phyloP scores from a whole-genome alignment of 2,113 vertebrate species.

The Takifugu bimaculatus region DNA sequence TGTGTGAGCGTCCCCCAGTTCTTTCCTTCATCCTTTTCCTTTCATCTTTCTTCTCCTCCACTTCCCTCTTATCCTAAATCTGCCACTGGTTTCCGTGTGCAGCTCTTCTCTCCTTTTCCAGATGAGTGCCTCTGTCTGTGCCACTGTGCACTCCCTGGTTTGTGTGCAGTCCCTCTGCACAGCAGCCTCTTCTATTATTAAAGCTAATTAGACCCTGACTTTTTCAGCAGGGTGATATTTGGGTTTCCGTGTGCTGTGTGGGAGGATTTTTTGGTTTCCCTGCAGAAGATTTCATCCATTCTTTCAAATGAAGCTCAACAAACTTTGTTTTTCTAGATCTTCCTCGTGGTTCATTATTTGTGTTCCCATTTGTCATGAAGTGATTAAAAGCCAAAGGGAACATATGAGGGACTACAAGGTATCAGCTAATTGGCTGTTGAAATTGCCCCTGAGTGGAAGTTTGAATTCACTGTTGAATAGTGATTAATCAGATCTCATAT shows the following conservation, averaged over 20 bases:
- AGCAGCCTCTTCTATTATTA: conserved; percentile 64
- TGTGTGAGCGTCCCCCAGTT: conserved; percentile 3
- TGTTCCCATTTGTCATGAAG: too few relatives aligned
- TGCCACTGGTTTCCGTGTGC: conserved; percentile 7
- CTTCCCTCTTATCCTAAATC: conserved; percentile 12
- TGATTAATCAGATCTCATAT: conserved; percentile 32
- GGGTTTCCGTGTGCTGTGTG: conserved; percentile 11
- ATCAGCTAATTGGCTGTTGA: conserved; percentile 28
- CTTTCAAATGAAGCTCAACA: too few relatives aligned
- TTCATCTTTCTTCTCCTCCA: conserved; percentile 3
- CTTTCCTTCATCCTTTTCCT: conserved; percentile 14
- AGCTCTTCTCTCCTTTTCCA: conserved; percentile 17
- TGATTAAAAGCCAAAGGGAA: too few relatives aligned
- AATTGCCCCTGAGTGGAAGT: conserved; percentile 15
- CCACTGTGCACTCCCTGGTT: conserved; percentile 25
- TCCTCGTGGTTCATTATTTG: too few relatives aligned
- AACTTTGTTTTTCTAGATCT: too few relatives aligned
- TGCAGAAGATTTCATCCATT: conserved; percentile 13
- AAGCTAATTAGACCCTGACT: conserved; percentile 46
- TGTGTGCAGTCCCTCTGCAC: conserved; percentile 30
- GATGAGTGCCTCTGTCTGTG: conserved; percentile 34
- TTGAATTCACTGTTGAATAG: conserved; percentile 24
- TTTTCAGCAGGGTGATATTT: conserved; percentile 22
- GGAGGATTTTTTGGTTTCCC: conserved; percentile 23
- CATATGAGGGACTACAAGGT: conserved; percentile 20